Evolutionary conservation across 2,888 invertebrate species (phyloP).

Genomic region (Andrena fulva): DNA sequence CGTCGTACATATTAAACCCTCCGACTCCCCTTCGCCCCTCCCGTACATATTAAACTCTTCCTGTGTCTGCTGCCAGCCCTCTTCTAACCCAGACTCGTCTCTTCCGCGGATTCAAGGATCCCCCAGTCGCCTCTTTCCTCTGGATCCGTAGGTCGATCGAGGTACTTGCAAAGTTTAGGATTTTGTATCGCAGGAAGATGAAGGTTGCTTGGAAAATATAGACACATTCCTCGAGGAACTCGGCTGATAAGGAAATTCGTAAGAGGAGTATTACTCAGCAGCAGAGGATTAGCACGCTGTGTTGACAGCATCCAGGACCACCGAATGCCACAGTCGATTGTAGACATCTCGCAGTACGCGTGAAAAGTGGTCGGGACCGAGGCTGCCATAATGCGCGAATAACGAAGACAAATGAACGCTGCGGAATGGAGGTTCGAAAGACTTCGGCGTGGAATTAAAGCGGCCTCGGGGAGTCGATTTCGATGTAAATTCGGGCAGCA

Average conservation of each 20-base stretch:
- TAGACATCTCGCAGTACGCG: neutral
- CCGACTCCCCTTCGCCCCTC: constrained; percentile 21
- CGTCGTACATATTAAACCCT: constrained; percentile 70
- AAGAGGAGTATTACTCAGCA: neutral
- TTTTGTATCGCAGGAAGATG: too few relatives aligned
- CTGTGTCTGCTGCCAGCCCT: neutral
- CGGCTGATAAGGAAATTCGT: neutral
- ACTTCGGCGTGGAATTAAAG: constrained; percentile 42
- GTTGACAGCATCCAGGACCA: neutral
- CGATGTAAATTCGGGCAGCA: constrained; percentile 41
- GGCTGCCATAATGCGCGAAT: constrained; percentile 51
- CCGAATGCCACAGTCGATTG: neutral
- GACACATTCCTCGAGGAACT: too few relatives aligned
- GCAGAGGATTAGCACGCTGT: neutral
- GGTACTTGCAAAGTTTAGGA: too few relatives aligned
- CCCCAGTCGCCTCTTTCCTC: neutral
- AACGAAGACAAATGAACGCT: constrained; percentile 62
- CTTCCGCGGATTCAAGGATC: neutral
- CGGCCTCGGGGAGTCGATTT: constrained; percentile 42
- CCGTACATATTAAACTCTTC: constrained; percentile 38
- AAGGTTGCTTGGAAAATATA: too few relatives aligned
- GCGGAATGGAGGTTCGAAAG: constrained; percentile 10
- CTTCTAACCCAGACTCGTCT: too few relatives aligned
- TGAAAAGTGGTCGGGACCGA: constrained; percentile 5
- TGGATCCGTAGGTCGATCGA: neutral